Conservation (phyloP, 2,888 invertebrate species). For the Drosophila eohydei region DNA sequence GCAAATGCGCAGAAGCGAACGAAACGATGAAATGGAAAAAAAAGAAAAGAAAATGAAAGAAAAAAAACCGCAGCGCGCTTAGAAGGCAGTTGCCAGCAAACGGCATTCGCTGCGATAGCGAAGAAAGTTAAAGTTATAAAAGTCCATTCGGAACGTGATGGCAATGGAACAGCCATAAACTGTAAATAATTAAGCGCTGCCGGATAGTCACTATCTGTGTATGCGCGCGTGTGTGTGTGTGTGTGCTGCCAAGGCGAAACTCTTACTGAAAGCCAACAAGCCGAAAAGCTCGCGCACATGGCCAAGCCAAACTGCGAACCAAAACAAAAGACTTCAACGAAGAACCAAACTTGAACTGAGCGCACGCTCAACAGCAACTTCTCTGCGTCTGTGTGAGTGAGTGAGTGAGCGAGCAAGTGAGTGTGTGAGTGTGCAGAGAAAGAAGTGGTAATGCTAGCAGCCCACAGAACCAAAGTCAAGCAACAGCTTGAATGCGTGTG, state of each 20-base stretch:
- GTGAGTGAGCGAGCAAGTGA: constrained; percentile 11
- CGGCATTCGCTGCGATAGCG: constrained; percentile 52
- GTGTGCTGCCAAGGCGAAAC: constrained; percentile 69
- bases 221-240: constrained; percentile 17
- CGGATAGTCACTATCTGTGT: constrained; percentile 11
- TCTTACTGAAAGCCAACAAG: constrained; percentile 53
- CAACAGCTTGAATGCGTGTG: constrained; percentile 28
- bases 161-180: constrained; percentile 71
- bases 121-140: constrained; percentile 81
- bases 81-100: constrained; percentile 60
- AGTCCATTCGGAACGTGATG: constrained; percentile 65
- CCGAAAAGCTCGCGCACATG: constrained; percentile 64
- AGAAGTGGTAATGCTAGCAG: constrained; percentile 65
- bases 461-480: constrained; percentile 57
- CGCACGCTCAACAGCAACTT: constrained; percentile 31
- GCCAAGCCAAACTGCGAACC: constrained; percentile 66
- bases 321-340: constrained; percentile 79
- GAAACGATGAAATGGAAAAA: constrained; percentile 33
- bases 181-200: constrained; percentile 65
- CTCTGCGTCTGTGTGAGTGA: constrained; percentile 5
- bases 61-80: constrained; percentile 50
- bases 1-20: constrained; percentile 38
- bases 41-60: constrained; percentile 38
- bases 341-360: constrained; percentile 69
- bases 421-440: constrained; percentile 45